phyloP scores from a whole-genome alignment of 2,888 invertebrate species.

The Apodemia hepburni region DNA sequence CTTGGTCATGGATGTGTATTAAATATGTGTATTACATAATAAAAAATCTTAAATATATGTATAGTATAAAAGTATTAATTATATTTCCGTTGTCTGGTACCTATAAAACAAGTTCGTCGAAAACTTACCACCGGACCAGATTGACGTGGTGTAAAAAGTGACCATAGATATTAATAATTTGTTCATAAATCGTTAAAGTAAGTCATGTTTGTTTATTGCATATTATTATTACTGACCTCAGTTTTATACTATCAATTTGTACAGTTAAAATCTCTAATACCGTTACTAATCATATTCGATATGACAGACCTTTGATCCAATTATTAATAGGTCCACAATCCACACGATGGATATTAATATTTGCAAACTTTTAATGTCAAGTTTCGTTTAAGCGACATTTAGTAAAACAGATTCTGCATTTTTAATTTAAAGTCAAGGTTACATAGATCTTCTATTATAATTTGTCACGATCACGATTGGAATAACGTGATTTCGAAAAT shows the following conservation, averaged over 20 bases:
- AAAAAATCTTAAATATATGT: too few relatives aligned
- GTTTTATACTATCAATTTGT: constrained; percentile 6
- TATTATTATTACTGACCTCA: too few relatives aligned
- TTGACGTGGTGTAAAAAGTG: too few relatives aligned
- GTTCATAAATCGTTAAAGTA: too few relatives aligned
- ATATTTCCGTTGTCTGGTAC: too few relatives aligned
- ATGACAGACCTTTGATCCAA: not conserved
- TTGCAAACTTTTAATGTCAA: constrained; percentile 13
- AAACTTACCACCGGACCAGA: too few relatives aligned
- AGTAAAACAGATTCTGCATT: constrained; percentile 12
- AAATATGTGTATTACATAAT: too few relatives aligned
- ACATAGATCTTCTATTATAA: constrained; percentile 57
- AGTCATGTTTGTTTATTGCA: too few relatives aligned
- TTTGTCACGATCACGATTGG: constrained; percentile 66
- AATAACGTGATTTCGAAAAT: constrained; percentile 44
- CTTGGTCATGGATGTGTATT: too few relatives aligned
- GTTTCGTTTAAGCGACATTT: constrained; percentile 19
- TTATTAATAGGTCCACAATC: constrained; percentile 1
- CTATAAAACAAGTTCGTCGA: too few relatives aligned
- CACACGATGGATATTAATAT: not conserved
- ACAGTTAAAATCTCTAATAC: not conserved
- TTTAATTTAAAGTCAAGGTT: constrained; percentile 62
- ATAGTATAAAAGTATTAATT: too few relatives aligned
- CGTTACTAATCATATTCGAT: not conserved
- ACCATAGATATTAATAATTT: too few relatives aligned